Base-by-base conservation (phyloP, 2,888 invertebrate genomes). In the Campopleginae sp. region DNA sequence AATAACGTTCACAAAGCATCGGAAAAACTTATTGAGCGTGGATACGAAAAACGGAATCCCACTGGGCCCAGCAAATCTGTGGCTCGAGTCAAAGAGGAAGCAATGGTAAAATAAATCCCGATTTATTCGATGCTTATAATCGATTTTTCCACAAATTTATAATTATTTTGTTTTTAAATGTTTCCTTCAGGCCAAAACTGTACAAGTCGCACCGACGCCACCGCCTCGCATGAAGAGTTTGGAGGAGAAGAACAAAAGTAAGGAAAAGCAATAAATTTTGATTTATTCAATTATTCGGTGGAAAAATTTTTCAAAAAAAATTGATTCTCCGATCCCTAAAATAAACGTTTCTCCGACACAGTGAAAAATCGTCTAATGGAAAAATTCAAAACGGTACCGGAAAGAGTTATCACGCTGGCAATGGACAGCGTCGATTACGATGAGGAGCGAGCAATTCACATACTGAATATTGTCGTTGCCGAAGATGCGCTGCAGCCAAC, bases 1-100 rank as follows among this genome's bases (percentile, higher is more conserved):
- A 98, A 98, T 93, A 98, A 98, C 94, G 98, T 98, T 8, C 97
- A 98, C 92, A 97, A 96, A 89, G 97, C 98, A 0, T 97, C 98
- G 12, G 98, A 98, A 89, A 96, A 96, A 87, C 95, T 98, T 14
- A 94, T 96, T 51, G 95, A 96, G 10, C 96, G 98, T 96, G 98
- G 98, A 0, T 98, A 97, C 92, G 95, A 95, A n/a, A 97, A 97
- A 91, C 96, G 96, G 86, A 97, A 97, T 88, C 93, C 92, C 33
- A 96, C 96, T 31, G 94, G 95, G 42, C 94, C 95, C 81, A 94
- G 95, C 51, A 95, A 95, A 92, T 92, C 94, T 17, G 94, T 94
- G 46, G 94, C 94, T 86, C 94, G 95, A 23, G 94, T 94, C 58
- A 91, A 94, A 82, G 93, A 94, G 31, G 87, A 87, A 74, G 81